These are phyloP conservation scores for Platyscapa corneri DNA, from an alignment of 1,140 invertebrate species.

Conservation along the genomic window DNA sequence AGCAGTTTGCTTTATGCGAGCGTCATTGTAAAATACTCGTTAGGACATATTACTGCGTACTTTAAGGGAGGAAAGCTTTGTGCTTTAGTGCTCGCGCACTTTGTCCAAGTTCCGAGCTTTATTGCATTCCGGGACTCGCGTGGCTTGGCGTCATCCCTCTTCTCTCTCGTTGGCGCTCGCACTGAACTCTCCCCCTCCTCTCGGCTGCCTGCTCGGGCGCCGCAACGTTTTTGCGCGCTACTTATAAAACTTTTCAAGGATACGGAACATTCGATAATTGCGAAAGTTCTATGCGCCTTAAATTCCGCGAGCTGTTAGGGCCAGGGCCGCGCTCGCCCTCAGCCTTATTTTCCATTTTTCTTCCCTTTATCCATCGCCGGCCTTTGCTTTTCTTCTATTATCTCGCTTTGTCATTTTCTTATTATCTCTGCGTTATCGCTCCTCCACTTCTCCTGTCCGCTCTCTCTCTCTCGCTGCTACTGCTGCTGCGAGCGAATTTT, in stretches of 20 bases:
- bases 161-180: neutral
- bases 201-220: no score
- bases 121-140: conserved; percentile 39
- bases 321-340: neutral
- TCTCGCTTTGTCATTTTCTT: conserved; percentile 31
- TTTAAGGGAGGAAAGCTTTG: no score
- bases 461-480: neutral
- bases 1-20: conserved; percentile 24
- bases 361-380: neutral
- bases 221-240: conserved; percentile 27
- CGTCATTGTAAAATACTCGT: conserved; percentile 32
- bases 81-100: conserved; percentile 30
- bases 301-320: neutral
- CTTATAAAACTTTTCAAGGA: conserved; percentile 41
- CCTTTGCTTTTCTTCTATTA: conserved; percentile 2
- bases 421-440: conserved; percentile 27
- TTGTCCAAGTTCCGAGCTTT: conserved; percentile 42
- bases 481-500: conserved; percentile 8
- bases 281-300: conserved; percentile 41
- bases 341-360: conserved; percentile 25
- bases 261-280: conserved; percentile 48
- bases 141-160: neutral
- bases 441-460: neutral
- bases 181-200: no score
- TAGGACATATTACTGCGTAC: conserved; percentile 25